Conservation (phyloP, 2,113 vertebrate species). For the Hemiscyllium ocellatum region DNA sequence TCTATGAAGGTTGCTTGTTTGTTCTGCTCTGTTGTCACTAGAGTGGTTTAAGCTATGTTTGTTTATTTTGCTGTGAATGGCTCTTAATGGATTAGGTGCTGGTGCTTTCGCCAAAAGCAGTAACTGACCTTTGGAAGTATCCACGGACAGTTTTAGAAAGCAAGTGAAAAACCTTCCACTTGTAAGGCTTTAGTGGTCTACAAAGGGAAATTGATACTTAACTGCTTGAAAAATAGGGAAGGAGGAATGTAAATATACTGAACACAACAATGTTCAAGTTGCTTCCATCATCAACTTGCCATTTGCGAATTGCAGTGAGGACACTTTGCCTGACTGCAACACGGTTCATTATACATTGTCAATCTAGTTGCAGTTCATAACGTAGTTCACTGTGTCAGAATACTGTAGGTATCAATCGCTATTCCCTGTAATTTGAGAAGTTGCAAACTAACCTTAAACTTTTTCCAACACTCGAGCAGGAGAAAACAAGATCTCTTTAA, state of each 20-base stretch:
- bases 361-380: neutral
- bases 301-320: neutral
- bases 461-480: neutral
- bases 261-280: neutral
- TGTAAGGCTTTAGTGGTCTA: conserved; percentile 1
- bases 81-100: conserved; percentile 73
- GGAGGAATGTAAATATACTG: neutral
- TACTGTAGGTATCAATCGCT: neutral
- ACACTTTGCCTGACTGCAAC: neutral
- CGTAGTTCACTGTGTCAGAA: neutral
- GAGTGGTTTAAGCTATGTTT: conserved; percentile 75
- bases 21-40: conserved; percentile 63
- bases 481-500: neutral
- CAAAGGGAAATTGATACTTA: conserved; percentile 19
- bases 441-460: neutral
- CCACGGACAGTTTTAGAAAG: neutral
- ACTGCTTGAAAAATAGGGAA: neutral
- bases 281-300: conserved; percentile 17
- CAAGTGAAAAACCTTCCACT: conserved; percentile 29
- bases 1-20: conserved; percentile 60
- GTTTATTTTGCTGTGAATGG: conserved; percentile 75
- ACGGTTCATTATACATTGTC: neutral
- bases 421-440: too few relatives aligned
- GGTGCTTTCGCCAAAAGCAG: conserved; percentile 62
- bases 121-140: conserved; percentile 63